Evolutionary conservation across 2,888 invertebrate genomes (phyloP).

Genomic region (Candidula unifasciata): DNA sequence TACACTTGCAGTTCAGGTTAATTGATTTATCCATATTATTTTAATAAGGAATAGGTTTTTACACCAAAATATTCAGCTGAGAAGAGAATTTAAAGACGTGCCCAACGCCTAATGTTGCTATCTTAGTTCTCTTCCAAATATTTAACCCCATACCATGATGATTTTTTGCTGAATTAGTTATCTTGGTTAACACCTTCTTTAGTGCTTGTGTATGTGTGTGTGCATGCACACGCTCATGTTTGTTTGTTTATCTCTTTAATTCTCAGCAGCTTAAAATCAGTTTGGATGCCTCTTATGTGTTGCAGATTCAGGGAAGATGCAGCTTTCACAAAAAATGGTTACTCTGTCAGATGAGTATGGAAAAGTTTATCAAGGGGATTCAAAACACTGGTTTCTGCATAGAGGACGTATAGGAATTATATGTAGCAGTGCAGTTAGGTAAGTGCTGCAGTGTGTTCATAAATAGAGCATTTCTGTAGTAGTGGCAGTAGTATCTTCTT

Average conservation of each 20-base stretch:
- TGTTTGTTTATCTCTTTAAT: no score
- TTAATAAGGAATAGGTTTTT: no score
- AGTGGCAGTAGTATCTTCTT: neutral
- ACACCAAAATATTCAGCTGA: no score
- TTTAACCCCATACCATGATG: neutral
- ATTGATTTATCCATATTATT: neutral
- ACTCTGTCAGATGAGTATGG: neutral
- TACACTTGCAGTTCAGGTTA: slow-evolving; percentile 44
- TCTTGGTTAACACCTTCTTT: no score
- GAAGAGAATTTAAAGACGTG: no score
- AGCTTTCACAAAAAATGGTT: slow-evolving; percentile 6
- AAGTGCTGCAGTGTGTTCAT: neutral
- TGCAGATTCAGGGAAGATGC: slow-evolving; percentile 33
- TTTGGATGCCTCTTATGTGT: neutral
- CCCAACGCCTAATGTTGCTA: no score
- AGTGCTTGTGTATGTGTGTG: no score
- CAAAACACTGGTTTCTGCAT: slow-evolving; percentile 45
- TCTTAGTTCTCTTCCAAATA: no score
- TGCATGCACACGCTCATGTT: no score
- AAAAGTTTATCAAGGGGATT: neutral
- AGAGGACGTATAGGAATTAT: slow-evolving; percentile 40
- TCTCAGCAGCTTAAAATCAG: no score
- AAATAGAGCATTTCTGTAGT: neutral
- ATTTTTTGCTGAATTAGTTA: neutral
- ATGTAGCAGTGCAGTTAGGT: slow-evolving; percentile 13